Conservation (phyloP, 35 echinoderm and acorn worm genomes). For the Stichopus chloronotus region DNA sequence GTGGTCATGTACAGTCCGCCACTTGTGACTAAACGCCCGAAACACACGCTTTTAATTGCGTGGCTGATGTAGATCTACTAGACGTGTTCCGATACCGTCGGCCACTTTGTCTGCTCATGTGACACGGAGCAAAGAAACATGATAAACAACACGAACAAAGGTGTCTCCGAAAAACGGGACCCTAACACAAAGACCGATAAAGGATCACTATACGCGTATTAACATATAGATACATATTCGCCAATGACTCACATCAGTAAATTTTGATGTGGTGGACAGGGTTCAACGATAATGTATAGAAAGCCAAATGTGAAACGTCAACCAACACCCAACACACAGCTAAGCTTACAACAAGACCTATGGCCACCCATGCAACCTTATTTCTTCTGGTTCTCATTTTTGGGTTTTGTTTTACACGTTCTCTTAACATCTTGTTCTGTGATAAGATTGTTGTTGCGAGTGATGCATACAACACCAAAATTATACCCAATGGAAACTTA, state of each 20-base stretch:
- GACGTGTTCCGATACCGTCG: too few species aligned
- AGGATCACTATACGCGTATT: background rate
- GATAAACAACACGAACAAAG: background rate
- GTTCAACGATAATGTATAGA: background rate
- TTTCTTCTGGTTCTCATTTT: background rate
- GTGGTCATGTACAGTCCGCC: too few species aligned
- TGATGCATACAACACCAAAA: background rate
- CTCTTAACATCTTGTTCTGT: background rate
- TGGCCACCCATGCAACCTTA: background rate
- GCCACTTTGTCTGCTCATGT: too few species aligned
- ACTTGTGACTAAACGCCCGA: too few species aligned
- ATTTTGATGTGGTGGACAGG: background rate
- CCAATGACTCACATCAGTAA: background rate
- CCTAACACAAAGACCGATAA: background rate
- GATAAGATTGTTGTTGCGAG: background rate
- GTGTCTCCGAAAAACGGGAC: background rate
- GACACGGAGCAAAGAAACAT: too few species aligned
- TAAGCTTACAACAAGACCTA: slow-evolving; percentile 15
- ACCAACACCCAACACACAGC: slow-evolving; percentile 33
- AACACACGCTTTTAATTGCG: too few species aligned
- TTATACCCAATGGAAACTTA: background rate
- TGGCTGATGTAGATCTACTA: too few species aligned
- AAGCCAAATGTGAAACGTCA: background rate
- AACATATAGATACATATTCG: background rate
- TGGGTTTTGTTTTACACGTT: background rate